phyloP scores from a whole-genome alignment of 2,888 invertebrate genomes.

The Drosophila mimetica region DNA sequence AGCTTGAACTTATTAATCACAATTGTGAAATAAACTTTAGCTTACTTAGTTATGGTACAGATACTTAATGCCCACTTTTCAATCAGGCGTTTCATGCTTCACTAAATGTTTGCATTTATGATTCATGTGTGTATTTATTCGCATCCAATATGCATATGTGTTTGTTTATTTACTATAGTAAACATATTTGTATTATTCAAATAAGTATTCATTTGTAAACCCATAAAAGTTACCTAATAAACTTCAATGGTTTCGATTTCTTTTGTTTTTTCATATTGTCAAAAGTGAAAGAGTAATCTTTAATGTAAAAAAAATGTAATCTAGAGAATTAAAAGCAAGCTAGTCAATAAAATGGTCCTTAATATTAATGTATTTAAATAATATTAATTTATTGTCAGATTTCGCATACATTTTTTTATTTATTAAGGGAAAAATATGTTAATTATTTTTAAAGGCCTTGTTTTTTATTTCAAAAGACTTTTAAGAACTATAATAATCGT shows the following conservation, averaged over 20 bases:
- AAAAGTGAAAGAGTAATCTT: not conserved
- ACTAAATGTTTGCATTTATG: not conserved
- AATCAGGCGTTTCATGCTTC: not conserved
- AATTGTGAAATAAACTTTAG: not conserved
- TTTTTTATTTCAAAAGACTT: too few species aligned
- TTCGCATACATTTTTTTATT: too few species aligned
- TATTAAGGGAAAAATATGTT: too few species aligned
- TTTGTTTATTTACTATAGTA: not conserved
- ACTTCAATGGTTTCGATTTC: not conserved
- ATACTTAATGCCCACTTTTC: not conserved
- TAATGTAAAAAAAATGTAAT: too few species aligned
- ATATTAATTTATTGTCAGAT: too few species aligned
- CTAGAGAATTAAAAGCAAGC: too few species aligned
- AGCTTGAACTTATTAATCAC: too few species aligned
- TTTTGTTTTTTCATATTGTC: not conserved
- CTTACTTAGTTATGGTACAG: not conserved
- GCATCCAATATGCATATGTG: too few species aligned
- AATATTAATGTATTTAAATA: too few species aligned
- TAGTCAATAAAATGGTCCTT: too few species aligned
- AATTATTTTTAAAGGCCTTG: too few species aligned
- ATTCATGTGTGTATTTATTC: not conserved
- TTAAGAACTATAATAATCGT: too few species aligned
- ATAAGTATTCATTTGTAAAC: not conserved
- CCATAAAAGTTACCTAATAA: not conserved
- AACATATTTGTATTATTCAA: not conserved